Base-by-base conservation (phyloP, 2,888 invertebrate species). In the Caenorhabditis sp. region DNA sequence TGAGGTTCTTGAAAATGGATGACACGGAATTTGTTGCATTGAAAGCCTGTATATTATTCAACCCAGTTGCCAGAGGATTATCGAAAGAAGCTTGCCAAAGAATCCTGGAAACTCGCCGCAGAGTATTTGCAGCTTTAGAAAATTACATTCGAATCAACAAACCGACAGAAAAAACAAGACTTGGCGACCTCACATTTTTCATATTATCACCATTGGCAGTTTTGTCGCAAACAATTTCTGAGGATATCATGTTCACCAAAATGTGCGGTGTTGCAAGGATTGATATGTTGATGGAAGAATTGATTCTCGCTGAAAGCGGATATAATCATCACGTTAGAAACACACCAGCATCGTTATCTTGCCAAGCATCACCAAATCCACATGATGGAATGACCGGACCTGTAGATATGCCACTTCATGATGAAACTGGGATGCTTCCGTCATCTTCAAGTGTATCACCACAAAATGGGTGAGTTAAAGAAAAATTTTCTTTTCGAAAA, bases 41-140 rank as follows among this genome's bases (percentile, higher is more conserved):
- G 82, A 99, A 97, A 90, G 96, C 97, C 59, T 93, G 99, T 88
- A 95, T 99, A 63, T 97, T 99, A 90, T 99, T 99, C 88, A 97
- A 99, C 90, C 97, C 97, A 91, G 95, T 95, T 89, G 93, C 95
- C 31, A 93, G 95, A 88, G 95, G 94, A 62, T 90, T 99, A 83
- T 83, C 84, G 20, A 54, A 76, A 0, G 93, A 93, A 87, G 93
- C 93, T 67, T 92, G 92, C 31, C 91, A 91, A 82, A 93, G 93
- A 86, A 93, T 96, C 8, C 94, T 94, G 84, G 90, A 92, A 65
- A 91, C 97, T 63, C 91, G 99, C 76, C 96, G 97, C 90, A 96
- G 95, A 90, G 95, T 92, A 4, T 99, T 96, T 89, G 93, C 94
- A 5, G 93, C 95, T 63, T 91, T 99, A 84, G 97, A 99, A 89